Percentiles rank a stretch among this genome's conserved stretches.
These are phyloP conservation scores for Chelonia mydas DNA, from an alignment of 2,797 vertebrate species.

Conservation along the genomic window DNA sequence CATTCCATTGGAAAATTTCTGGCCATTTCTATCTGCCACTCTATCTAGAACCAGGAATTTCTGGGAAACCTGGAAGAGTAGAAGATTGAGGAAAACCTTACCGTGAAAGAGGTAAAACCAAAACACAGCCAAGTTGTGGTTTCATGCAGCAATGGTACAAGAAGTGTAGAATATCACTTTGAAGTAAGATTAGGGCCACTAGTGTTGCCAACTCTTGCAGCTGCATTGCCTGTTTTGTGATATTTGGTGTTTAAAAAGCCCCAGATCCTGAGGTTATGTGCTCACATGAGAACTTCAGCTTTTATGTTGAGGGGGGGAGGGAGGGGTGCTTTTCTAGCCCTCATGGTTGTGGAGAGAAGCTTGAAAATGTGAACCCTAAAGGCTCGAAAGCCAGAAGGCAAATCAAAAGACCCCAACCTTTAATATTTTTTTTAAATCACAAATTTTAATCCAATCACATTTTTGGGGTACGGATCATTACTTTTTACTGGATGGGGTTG, in stretches of 20 bases:
- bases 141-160: neutral
- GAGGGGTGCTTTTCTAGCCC: rapidly evolving
- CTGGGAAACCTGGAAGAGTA: neutral
- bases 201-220: neutral
- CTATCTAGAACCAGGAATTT: neutral
- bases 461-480: neutral
- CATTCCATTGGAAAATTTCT: too few relatives aligned
- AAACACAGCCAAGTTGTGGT: neutral
- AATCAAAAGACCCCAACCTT: neutral
- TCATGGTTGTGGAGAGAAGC: neutral
- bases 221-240: neutral
- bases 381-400: neutral
- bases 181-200: neutral
- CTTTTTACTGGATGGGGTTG: neutral
- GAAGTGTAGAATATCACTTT: neutral
- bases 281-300: neutral
- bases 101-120: neutral
- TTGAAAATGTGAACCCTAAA: neutral
- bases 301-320: neutral
- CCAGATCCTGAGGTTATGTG: neutral
- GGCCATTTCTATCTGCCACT: neutral
- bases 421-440: neutral
- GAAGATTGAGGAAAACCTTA: neutral
- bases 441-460: neutral
- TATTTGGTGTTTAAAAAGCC: neutral